Base-by-base conservation (phyloP, 2,113 vertebrate genomes). In the Crotalus viridis region DNA sequence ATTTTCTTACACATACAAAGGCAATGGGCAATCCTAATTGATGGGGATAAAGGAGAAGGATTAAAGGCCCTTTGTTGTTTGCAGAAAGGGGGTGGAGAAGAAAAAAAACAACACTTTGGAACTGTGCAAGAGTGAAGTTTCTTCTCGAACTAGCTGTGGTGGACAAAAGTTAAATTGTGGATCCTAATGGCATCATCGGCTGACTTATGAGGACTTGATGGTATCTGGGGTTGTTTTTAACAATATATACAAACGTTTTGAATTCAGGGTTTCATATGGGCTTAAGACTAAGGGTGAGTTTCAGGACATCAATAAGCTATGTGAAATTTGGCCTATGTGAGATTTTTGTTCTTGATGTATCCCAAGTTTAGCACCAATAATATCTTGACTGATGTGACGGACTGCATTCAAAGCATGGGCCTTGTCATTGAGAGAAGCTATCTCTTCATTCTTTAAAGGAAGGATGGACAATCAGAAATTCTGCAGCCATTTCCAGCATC, bases 1-100 rank as follows among this genome's bases (percentile, higher is more conserved):
- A 90, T 92, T 92, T 94, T 81, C 39, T 85, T 6, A 48, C 57
- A 86, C 10, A 26, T 24, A 51, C 33, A 69, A 89, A 57, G 57
- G 21, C 43, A 90, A 69, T 46, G 33, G 22, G 43, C 87, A 85
- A 13, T 64, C 81, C 48, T 56, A 87, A 87, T 0, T 19, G 0
- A 26, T 46, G 0, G 0, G 5, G 90, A 93, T 92, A 43, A 86
- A 0, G 0, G 91, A 85, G 90, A 48, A 2, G 88, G 54, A 93
- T 61, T 93, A 61, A 61, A 81, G n/a, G 19, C 12, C 39, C 52
- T 57, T 74, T 89, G 52, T 5, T 17, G 52, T 81, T 74, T 46
- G 54, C 69, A 48, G 19, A 89, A 85, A 33, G 64, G 59, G 5
- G 12, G 7, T 22, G 74, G 33, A 39, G 33, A 43, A 81, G 74